phyloP scores from a whole-genome alignment of 2,888 invertebrate species.

The Drosophila austrosaltans region DNA sequence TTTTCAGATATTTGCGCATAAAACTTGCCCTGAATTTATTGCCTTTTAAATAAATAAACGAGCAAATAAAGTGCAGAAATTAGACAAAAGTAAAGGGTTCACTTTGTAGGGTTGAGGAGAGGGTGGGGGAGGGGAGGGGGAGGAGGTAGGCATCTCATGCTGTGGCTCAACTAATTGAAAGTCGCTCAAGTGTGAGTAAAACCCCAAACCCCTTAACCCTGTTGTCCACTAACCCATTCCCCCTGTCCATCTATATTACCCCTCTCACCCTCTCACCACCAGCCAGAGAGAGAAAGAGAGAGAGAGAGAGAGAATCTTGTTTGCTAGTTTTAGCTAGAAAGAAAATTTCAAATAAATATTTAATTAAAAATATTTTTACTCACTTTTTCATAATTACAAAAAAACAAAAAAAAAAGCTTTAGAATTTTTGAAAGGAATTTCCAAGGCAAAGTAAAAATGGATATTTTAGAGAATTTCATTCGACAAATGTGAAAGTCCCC shows the following conservation, averaged over 20 bases:
- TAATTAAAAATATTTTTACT: conserved; percentile 68
- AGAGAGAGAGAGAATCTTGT: conserved; percentile 12
- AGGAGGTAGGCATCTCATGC: conserved; percentile 41
- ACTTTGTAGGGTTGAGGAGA: no score
- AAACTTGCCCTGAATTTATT: conserved; percentile 82
- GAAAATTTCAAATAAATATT: conserved; percentile 68
- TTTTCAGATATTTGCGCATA: conserved; percentile 77
- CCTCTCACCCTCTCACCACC: no score
- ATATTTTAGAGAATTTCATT: no score
- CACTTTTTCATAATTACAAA: conserved; percentile 32
- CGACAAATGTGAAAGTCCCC: no score
- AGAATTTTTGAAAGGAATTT: no score
- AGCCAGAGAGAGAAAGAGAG: neutral
- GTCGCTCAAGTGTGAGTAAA: conserved; percentile 72
- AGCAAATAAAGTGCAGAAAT: conserved; percentile 74
- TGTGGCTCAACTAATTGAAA: conserved; percentile 82
- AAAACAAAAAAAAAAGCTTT: no score
- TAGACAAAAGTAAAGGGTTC: conserved; percentile 7
- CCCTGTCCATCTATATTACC: neutral
- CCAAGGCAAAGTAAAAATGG: no score
- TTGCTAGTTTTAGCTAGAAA: conserved; percentile 49
- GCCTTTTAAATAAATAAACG: conserved; percentile 81
- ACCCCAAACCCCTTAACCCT: neutral
- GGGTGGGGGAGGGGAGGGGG: neutral
- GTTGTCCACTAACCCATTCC: neutral